Percentiles rank a stretch among this genome's conserved stretches.
Evolutionary conservation across 2,888 invertebrate genomes (phyloP).

Genomic region (Callinectes sapidus): DNA sequence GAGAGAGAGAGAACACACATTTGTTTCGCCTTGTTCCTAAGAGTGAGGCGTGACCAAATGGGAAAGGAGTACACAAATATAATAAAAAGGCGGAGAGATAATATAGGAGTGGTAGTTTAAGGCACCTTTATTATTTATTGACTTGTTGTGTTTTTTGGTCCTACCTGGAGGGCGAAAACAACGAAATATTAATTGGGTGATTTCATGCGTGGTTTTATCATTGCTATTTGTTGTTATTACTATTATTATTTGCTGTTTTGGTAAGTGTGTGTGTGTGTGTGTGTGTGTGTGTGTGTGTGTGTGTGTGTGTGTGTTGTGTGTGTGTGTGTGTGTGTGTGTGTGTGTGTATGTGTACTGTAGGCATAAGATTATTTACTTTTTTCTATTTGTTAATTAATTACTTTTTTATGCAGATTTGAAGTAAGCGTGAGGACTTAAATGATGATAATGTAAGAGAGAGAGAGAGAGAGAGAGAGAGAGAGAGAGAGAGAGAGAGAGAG

Average conservation of each 20-base stretch:
- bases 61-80: neutral
- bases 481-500: conserved; percentile 25
- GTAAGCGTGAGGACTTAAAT: neutral
- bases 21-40: neutral
- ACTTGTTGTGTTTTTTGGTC: neutral
- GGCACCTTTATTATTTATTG: neutral
- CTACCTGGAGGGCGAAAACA: neutral
- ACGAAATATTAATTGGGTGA: neutral
- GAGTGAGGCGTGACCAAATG: neutral
- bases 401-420: neutral
- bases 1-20: neutral
- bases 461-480: conserved; percentile 19
- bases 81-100: neutral
- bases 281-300: neutral
- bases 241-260: neutral
- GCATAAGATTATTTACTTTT: neutral
- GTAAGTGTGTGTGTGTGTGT: neutral
- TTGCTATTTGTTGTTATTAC: neutral
- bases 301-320: neutral
- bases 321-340: conserved; percentile 25
- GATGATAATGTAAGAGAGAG: neutral
- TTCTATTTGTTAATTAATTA: neutral
- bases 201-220: neutral
- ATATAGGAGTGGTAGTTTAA: neutral
- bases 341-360: neutral